Evolutionary conservation across 2,888 invertebrate species (phyloP).

Genomic region (Xylophagus ater): DNA sequence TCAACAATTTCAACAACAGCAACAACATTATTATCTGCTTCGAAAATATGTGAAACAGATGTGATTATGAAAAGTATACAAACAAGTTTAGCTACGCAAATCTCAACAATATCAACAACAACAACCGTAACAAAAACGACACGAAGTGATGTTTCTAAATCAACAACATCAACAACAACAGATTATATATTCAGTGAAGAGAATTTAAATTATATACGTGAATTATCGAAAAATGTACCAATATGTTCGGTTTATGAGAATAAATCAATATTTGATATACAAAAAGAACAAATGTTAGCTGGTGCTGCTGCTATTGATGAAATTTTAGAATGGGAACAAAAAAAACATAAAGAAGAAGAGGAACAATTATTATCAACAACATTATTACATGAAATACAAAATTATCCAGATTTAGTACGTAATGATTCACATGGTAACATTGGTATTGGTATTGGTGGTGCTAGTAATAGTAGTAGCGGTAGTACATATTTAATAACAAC

Average conservation of each 20-base stretch:
- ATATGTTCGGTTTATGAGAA: constrained; percentile 39
- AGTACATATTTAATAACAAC: background rate
- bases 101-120: background rate
- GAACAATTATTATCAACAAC: constrained; percentile 19
- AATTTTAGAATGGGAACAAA: constrained; percentile 29
- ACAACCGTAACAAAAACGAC: background rate
- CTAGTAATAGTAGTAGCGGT: too few species aligned
- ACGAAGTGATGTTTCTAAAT: background rate
- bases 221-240: constrained; percentile 37
- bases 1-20: background rate
- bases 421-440: too few species aligned
- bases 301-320: constrained; percentile 26
- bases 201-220: constrained; percentile 36
- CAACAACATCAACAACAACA: constrained; percentile 9
- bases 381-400: constrained; percentile 3
- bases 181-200: constrained; percentile 34
- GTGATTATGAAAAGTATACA: background rate
- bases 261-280: constrained; percentile 34
- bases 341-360: constrained; percentile 27
- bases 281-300: constrained; percentile 21
- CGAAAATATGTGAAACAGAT: background rate
- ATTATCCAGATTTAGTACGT: constrained; percentile 19
- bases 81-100: background rate
- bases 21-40: background rate
- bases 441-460: too few species aligned